Evolutionary conservation across 2,113 vertebrate species (phyloP).

Genomic region (Panthera tigris): DNA sequence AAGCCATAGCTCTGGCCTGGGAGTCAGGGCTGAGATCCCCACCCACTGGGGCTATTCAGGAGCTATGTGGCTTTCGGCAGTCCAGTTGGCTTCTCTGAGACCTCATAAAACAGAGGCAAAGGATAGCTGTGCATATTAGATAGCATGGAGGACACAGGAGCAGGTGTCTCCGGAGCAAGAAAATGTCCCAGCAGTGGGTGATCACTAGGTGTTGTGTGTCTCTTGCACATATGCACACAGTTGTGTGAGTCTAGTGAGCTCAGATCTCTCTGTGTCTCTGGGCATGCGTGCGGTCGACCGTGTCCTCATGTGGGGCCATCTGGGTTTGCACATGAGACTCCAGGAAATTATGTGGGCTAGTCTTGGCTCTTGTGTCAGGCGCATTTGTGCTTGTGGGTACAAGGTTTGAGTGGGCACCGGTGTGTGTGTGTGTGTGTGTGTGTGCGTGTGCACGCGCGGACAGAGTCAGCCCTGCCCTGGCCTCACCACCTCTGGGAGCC

Average conservation of each 20-base stretch:
- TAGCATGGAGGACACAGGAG: neutral
- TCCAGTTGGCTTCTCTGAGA: neutral
- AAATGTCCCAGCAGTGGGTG: neutral
- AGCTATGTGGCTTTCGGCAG: neutral
- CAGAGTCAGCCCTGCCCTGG: accelerated
- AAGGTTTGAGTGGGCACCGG: neutral
- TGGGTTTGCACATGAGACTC: neutral
- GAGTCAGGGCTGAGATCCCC: neutral
- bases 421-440: no score
- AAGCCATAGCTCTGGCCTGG: neutral
- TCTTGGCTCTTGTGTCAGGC: neutral
- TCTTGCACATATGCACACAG: neutral
- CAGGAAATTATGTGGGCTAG: neutral
- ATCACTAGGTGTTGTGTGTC: accelerated
- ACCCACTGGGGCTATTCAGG: neutral
- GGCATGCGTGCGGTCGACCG: accelerated
- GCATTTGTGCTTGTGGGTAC: neutral
- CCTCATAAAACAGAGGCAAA: neutral
- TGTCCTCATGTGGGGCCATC: neutral
- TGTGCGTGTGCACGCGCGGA: accelerated
- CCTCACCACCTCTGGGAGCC: neutral
- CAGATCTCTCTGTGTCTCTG: neutral
- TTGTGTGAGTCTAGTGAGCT: neutral
- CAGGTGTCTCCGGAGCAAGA: neutral
- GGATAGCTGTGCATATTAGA: no score